phyloP scores from a whole-genome alignment of 2,797 vertebrate genomes.

The Acrossocheilus fasciatus region DNA sequence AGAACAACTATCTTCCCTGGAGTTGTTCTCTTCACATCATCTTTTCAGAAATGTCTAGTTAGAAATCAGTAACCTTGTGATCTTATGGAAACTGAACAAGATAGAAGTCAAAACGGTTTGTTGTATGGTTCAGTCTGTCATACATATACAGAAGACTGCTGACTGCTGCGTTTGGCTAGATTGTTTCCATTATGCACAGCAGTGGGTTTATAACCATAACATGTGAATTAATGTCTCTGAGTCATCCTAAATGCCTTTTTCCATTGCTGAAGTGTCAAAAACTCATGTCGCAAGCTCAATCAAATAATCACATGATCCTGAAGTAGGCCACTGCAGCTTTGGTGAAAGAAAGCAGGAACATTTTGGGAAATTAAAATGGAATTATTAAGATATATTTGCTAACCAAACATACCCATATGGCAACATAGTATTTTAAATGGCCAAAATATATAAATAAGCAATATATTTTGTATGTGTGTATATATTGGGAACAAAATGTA shows the following conservation, averaged over 20 bases:
- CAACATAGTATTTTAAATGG: background rate
- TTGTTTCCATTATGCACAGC: slow-evolving; percentile 37
- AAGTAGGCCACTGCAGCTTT: slow-evolving; percentile 12
- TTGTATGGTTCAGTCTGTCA: background rate
- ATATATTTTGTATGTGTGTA: background rate
- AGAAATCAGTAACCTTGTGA: slow-evolving; percentile 6
- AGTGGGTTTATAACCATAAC: slow-evolving; percentile 20
- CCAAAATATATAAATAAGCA: background rate
- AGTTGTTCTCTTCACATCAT: background rate
- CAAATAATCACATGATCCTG: slow-evolving; percentile 17
- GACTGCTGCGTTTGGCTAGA: background rate
- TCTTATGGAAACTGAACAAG: background rate
- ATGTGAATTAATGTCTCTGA: slow-evolving; percentile 34
- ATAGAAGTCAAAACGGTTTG: background rate
- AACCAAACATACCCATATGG: background rate
- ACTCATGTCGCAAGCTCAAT: slow-evolving; percentile 29
- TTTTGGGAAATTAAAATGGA: background rate
- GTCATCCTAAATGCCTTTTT: slow-evolving; percentile 46
- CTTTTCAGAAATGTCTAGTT: background rate
- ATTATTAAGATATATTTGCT: background rate
- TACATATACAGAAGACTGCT: slow-evolving; percentile 4
- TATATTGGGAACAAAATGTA: too few relatives aligned
- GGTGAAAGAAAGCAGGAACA: slow-evolving; percentile 10
- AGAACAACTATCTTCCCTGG: background rate
- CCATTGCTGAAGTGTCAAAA: slow-evolving; percentile 35